Percentiles rank a stretch among this genome's conserved stretches.
Conservation (phyloP, 1,140 invertebrate species). For the Mylabris phalerata region DNA sequence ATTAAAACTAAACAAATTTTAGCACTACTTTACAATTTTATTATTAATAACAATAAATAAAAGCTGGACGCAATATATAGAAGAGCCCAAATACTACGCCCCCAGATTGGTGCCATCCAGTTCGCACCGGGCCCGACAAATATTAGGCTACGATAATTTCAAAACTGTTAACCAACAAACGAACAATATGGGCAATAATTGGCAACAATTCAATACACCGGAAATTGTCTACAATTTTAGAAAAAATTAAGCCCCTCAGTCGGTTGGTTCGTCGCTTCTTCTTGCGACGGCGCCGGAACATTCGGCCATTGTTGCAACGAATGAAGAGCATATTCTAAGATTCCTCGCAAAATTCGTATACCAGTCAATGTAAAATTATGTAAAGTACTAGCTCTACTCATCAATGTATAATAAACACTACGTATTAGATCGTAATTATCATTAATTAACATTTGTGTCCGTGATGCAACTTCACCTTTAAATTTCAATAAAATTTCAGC, state of each 20-base stretch:
- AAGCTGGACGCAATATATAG: neutral
- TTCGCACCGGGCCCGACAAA: constrained; percentile 1
- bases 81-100: constrained; percentile 3
- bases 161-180: neutral
- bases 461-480: constrained; percentile 27
- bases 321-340: constrained; percentile 28
- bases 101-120: neutral
- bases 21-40: no score
- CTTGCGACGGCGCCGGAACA: no score
- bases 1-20: no score
- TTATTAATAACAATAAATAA: no score
- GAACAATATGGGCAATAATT: constrained; percentile 3
- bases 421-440: constrained; percentile 32
- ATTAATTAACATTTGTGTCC: constrained; percentile 21
- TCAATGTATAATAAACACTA: constrained; percentile 22
- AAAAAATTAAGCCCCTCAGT: neutral
- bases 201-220: constrained; percentile 3
- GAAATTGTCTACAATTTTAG: constrained; percentile 1
- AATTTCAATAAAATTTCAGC: constrained; percentile 28
- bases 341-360: constrained; percentile 27
- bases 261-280: no score
- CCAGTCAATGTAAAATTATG: constrained; percentile 30
- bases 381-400: constrained; percentile 26
- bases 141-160: constrained; percentile 7
- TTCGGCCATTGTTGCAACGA: constrained; percentile 23